A percentile compares a stretch with the other conserved stretches of the same genome.
phyloP scores from a whole-genome alignment of 2,888 invertebrate genomes.

The Leucoma salicis region DNA sequence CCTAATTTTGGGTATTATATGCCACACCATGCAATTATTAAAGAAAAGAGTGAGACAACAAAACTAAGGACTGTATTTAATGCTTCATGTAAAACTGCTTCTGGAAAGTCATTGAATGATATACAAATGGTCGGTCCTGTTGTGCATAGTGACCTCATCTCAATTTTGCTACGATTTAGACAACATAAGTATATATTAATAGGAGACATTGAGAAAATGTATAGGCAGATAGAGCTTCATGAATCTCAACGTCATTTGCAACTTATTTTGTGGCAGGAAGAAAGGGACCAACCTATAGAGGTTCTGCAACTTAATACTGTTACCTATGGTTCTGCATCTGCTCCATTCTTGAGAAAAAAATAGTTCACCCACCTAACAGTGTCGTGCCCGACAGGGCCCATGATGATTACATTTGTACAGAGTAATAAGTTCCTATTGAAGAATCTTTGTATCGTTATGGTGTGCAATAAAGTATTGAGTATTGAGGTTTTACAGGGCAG shows the following conservation, averaged over 20 bases:
- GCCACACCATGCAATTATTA: slow-evolving; percentile 10
- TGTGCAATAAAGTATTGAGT: no score
- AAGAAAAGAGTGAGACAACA: slow-evolving; percentile 13
- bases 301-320: no score
- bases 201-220: not conserved
- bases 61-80: slow-evolving; percentile 10
- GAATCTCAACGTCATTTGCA: not conserved
- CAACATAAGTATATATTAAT: not conserved
- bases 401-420: no score
- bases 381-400: no score
- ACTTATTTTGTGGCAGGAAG: not conserved
- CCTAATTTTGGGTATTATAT: slow-evolving; percentile 7
- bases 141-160: not conserved
- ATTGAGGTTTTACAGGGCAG: no score
- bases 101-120: slow-evolving; percentile 7
- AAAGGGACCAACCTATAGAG: not conserved
- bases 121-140: not conserved
- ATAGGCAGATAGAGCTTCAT: no score
- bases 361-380: no score
- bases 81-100: slow-evolving; percentile 8
- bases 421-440: no score
- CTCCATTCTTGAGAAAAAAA: no score
- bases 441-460: no score
- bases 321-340: no score
- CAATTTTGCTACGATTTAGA: not conserved